Evolutionary conservation across 1,140 invertebrate species (phyloP), one percentile per base, ranked within the genome.

Genomic region (Solen grandis): DNA sequence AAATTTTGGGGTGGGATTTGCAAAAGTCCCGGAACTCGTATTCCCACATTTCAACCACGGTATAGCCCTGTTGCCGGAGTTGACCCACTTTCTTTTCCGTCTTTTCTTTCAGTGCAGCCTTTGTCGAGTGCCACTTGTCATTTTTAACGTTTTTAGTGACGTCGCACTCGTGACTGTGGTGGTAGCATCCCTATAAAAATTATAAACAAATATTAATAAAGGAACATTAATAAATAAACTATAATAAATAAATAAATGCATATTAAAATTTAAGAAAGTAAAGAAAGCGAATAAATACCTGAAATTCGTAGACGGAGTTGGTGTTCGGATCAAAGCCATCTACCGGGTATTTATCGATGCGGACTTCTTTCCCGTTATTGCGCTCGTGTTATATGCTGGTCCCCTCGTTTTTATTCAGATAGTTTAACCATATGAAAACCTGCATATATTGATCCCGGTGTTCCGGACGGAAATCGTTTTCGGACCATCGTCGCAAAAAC

Each of bases 181-280:
- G 82, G 60, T 75, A 81, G 59, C 84, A 85, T 5, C 84, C 78
- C 1, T 83, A 66, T 19, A 85, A 82, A 33, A 75, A 63, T n/a
- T n/a, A n/a, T n/a, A n/a, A n/a, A n/a, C n/a, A n/a, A n/a, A n/a
- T n/a, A n/a, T n/a, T n/a, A n/a, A n/a, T n/a, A n/a, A n/a, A n/a
- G n/a, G n/a, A n/a, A n/a, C n/a, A n/a, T n/a, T n/a, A n/a, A n/a
- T n/a, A n/a, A n/a, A n/a, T n/a, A n/a, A n/a, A n/a, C n/a, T n/a
- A n/a, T n/a, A n/a, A n/a, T n/a, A n/a, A n/a, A n/a, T n/a, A n/a
- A n/a, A n/a, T n/a, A n/a, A n/a, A n/a, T n/a, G n/a, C n/a, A n/a
- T n/a, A n/a, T n/a, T n/a, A n/a, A n/a, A n/a, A n/a, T n/a, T n/a
- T n/a, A n/a, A n/a, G n/a, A n/a, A n/a, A n/a, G n/a, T n/a, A n/a